Base-by-base conservation (phyloP, 2,888 invertebrate genomes). In the Silvanus unidentatus region DNA sequence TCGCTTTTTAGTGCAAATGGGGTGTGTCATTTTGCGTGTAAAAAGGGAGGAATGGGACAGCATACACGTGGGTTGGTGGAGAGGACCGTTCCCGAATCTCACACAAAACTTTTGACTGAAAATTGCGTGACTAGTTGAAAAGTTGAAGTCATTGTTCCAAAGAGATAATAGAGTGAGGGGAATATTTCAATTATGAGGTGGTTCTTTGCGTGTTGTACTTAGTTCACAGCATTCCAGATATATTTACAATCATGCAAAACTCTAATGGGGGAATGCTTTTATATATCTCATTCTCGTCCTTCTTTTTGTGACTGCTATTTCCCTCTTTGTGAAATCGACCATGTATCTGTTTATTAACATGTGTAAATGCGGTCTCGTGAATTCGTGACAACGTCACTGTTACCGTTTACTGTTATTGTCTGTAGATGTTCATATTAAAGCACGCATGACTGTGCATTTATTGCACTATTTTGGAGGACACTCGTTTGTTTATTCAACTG, bases 111-210 rank as follows among this genome's bases (percentile, higher is more conserved):
- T 37, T 37, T 37, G n/a, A 37, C 37, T 37, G 16, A 40, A 39
- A 41, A 46, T 50, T 36, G 50, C 50, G 50, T 50, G 50, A 50
- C 50, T 47, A 37, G 45, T 47, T 45, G 47, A 50, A 47, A 50
- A 50, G 49, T 45, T 43, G 44, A 44, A 44, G 40, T 47, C 44
- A 47, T 47, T 50, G 50, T 50, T 47, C 43, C 30, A 37, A 39
- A 30, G 40, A 50, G 47, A 50, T 49, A 47, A 47, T 43, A 34
- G 43, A 15, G 14, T 12, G 40, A 42, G 37, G 40, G 36, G 44
- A 39, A 50, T 47, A 47, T 50, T 50, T 50, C 47, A 45, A 50
- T 50, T 47, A 42, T 45, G 40, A 45, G 44, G 35, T 39, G 43
- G 22, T 22, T 22, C 22, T 22, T 22, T 22, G 22, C 22, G 22